Evolutionary conservation across 37 sponge, comb jelly and placozoan species (phyloP), one percentile per base, ranked within the genome.

Genomic region (Diacarnus erythraeanus): DNA sequence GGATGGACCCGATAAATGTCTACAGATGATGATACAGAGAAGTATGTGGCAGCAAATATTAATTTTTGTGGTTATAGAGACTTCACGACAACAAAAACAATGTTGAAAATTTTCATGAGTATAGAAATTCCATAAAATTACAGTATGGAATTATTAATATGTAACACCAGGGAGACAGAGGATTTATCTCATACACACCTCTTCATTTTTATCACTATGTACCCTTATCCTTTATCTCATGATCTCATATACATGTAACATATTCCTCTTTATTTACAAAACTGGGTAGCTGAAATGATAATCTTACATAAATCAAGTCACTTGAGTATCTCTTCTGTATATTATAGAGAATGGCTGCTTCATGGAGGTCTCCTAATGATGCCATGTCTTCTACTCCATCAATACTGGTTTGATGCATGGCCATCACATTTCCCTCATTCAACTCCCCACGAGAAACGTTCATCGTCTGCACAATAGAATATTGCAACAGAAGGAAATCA

Each of bases 1-100:
- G 79, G 71, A 98, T 98, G 27, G 96, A 95, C 15, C 99, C 99
- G 27, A 98, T 95, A 80, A 87, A 95, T 12, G 99, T 95, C 96
- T 97, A 76, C 34, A 72, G 64, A 23, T 34, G 35, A 76, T 56
- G 56, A 47, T 47, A 47, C 6, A 12, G 6, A 12, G 51, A 15
- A 12, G 6, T 15, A 47, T 47, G 12, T 47, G 51, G 6, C 6
- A 15, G 51, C 12, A 47, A 47, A 12, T 47, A 47, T n/a, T n/a
- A n/a, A n/a, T n/a, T n/a, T n/a, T n/a, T n/a, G n/a, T n/a, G n/a
- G n/a, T n/a, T n/a, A n/a, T n/a, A n/a, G n/a, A n/a, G n/a, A n/a
- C n/a, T n/a, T n/a, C n/a, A n/a, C n/a, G n/a, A n/a, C n/a, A n/a
- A n/a, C n/a, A n/a, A n/a, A n/a, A n/a, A n/a, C n/a, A n/a, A n/a